Evolutionary conservation across 2,888 invertebrate species (phyloP), one percentile per base, ranked within the genome.

Genomic region (Harpalus rufipes): DNA sequence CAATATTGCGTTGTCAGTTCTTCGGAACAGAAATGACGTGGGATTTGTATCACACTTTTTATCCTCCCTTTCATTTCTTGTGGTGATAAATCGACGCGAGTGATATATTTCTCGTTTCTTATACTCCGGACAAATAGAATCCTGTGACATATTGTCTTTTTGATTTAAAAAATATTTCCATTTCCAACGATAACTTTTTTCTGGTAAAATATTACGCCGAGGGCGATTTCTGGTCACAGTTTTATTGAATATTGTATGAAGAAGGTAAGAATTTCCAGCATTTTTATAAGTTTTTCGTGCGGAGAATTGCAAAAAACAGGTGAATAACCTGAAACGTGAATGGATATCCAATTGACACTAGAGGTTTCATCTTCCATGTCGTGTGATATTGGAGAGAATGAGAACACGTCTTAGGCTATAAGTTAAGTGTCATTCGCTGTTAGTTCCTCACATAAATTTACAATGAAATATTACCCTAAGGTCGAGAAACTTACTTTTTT

Each of bases 121-220:
- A 8, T 18, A 74, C 51, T 44, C 12, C n/a, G 18, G 6, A 56
- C 44, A 74, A 74, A 74, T 74, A 44, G 12, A 74, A 74, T 74
- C 41, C 14, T 21, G 16, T 74, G 74, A 74, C 74, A 74, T 21
- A 74, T 74, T 74, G 74, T 74, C 44, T 74, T 74, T 74, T 74
- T 74, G 41, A 74, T 74, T 74, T 44, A 51, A 74, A 51, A 74
- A 44, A 74, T 74, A 51, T 74, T 74, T 74, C 74, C 74, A 74
- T 74, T 16, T 7, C 16, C 39, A 74, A 18, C 32, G 16, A 21
- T 16, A 56, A 74, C 18, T 51, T 74, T 51, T 65, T 32, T 21
- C 14, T 51, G 16, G 41, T 51, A 21, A 44, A 25, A 72, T 72
- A 72, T 39, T 16, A 39, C 72, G 41, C 44, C 51, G 8, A 7